phyloP scores from a whole-genome alignment of 2,797 vertebrate species.

The Karalla daura region DNA sequence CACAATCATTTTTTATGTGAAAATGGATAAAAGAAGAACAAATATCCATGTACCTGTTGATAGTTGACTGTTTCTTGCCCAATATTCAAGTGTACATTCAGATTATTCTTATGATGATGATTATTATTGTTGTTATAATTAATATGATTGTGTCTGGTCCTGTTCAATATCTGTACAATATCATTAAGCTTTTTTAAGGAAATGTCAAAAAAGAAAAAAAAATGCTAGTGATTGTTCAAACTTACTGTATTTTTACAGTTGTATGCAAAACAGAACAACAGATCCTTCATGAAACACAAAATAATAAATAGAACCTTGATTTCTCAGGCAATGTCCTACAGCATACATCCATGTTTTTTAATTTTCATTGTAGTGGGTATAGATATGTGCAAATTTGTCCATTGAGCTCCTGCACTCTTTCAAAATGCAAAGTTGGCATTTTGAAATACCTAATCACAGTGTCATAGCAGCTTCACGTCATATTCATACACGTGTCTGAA shows the following conservation, averaged over 20 bases:
- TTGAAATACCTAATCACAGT: conserved; percentile 43
- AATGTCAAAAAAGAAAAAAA: conserved; percentile 77
- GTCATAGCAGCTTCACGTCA: conserved; percentile 70
- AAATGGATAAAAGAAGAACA: conserved; percentile 78
- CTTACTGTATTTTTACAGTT: conserved; percentile 89
- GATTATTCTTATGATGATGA: conserved; percentile 84
- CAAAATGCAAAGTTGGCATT: conserved; percentile 51
- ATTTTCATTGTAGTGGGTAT: conserved; percentile 68
- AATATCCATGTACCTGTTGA: conserved; percentile 82
- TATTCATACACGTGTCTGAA: conserved; percentile 22
- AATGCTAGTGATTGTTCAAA: conserved; percentile 85
- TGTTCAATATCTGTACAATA: conserved; percentile 86
- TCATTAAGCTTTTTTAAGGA: conserved; percentile 83
- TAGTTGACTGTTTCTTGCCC: conserved; percentile 86
- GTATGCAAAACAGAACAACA: conserved; percentile 85
- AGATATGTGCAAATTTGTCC: conserved; percentile 71
- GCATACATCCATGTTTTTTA: conserved; percentile 74
- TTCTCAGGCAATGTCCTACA: conserved; percentile 82
- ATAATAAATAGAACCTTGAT: conserved; percentile 75
- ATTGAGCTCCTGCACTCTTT: conserved; percentile 56
- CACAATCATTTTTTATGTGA: conserved; percentile 81
- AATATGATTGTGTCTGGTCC: conserved; percentile 84
- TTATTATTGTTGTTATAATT: too few relatives aligned
- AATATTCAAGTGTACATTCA: conserved; percentile 87
- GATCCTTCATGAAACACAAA: conserved; percentile 74